phyloP scores from a whole-genome alignment of 2,888 invertebrate species.

The Cacoxenus indagator region DNA sequence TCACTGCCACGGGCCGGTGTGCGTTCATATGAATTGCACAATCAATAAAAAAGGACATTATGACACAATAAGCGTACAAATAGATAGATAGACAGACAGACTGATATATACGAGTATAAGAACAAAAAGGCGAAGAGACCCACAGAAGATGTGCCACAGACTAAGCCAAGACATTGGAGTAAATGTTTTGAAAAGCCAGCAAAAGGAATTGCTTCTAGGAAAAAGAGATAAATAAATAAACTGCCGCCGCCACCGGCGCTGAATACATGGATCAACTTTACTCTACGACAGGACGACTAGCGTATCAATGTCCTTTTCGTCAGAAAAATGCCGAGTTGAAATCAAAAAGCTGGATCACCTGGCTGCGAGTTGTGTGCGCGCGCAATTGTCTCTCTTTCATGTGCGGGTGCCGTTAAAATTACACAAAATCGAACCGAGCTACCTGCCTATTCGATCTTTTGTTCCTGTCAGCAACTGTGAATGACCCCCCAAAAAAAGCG shows the following conservation, averaged over 20 bases:
- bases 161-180: conserved; percentile 53
- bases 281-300: conserved; percentile 25
- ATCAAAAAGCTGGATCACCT: conserved; percentile 68
- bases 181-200: conserved; percentile 69
- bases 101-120: conserved; percentile 27
- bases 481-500: conserved; percentile 49
- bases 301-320: conserved; percentile 64
- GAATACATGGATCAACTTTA: neutral
- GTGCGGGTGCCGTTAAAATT: conserved; percentile 48
- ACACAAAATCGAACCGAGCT: conserved; percentile 38
- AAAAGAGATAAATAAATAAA: conserved; percentile 30
- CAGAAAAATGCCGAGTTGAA: conserved; percentile 46
- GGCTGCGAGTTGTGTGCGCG: conserved; percentile 46
- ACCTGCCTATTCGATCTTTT: conserved; percentile 51
- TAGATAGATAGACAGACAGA: conserved; percentile 24
- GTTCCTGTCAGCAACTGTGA: conserved; percentile 48
- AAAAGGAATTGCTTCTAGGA: conserved; percentile 68
- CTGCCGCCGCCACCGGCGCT: conserved; percentile 29
- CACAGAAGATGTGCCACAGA: conserved; percentile 17
- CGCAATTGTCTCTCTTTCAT: conserved; percentile 41
- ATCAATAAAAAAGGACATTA: conserved; percentile 51
- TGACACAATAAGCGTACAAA: conserved; percentile 48
- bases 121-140: neutral
- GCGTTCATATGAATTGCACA: conserved; percentile 50
- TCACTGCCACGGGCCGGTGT: conserved; percentile 68